Evolutionary conservation across 2,113 vertebrate genomes (phyloP), one percentile per base, ranked within the genome.

Genomic region (Upupa epops): DNA sequence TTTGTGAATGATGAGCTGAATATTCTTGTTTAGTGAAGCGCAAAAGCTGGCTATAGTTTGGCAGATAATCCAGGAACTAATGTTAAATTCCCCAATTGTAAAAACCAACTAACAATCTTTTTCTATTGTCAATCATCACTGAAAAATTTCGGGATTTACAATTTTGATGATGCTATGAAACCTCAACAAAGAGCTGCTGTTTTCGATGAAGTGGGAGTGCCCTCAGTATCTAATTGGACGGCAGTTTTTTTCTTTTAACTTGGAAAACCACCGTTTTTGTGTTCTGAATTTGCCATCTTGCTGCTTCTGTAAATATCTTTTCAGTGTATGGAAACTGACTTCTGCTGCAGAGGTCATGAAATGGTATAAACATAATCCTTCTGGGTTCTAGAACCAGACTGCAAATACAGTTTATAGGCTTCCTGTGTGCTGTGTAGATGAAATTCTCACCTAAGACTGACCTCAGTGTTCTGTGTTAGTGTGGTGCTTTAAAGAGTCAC

Each of bases 1-100:
- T 83, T 96, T 94, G 77, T 94, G 93, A 90, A 58, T 14, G 84
- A 90, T 88, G 78, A 88, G 84, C 83, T 86, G 83, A 95, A 96
- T 92, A 82, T 80, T 97, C 89, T 0, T 3, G 94, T 95, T 96
- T 71, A 85, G 93, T 82, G 94, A 95, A 96, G 77, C 74, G 52
- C 93, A 89, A 93, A 91, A 92, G 61, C 84, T 95, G 92, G 66
- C 96, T 96, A 87, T 86, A 93, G 66, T 92, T 84, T 88, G 91
- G 83, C 69, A 92, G 87, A 80, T 97, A 96, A 95, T 88, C 65
- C 65, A 81, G 65, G 48, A 91, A 74, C 60, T 73, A 51, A 77
- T 65, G 56, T 87, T 87, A 88, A 90, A 89, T 65, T 92, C 59
- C 46, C 59, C 40, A 86, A 20, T 85, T 92, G 85, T 89, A 63